Conservation (phyloP, 1,140 invertebrate genomes). For the Halyomorpha halys region DNA sequence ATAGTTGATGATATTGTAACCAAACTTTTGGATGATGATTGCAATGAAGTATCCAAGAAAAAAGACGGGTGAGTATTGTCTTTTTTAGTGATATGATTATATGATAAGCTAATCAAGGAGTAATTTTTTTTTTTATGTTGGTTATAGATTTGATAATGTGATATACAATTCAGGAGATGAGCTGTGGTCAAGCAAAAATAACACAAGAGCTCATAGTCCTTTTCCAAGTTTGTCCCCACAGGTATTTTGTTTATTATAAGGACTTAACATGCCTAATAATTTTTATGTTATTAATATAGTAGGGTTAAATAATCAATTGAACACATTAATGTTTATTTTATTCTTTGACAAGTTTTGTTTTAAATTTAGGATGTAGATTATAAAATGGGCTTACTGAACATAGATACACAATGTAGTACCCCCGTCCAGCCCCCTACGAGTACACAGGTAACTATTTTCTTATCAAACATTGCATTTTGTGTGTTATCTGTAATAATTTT, state of each 20-base stretch:
- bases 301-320: background rate
- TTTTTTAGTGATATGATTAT: background rate
- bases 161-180: constrained; percentile 18
- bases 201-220: constrained; percentile 18
- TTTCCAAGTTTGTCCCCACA: background rate
- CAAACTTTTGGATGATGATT: constrained; percentile 27
- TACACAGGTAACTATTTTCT: constrained; percentile 15
- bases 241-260: background rate
- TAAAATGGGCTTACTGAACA: constrained; percentile 23
- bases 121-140: constrained; percentile 4
- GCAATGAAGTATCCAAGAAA: constrained; percentile 14
- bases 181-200: constrained; percentile 13
- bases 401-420: constrained; percentile 23
- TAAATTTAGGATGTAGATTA: constrained; percentile 22
- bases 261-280: no score
- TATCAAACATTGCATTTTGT: no score
- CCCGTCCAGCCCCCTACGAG: constrained; percentile 16
- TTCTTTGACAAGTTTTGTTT: background rate
- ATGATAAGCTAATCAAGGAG: background rate
- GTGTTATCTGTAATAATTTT: no score
- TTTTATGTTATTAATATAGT: background rate
- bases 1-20: constrained; percentile 28
- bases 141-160: constrained; percentile 17
- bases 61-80: constrained; percentile 21
- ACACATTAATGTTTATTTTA: background rate